These are phyloP conservation scores for Ceryle rudis DNA, from an alignment of 2,797 vertebrate species.

Conservation along the genomic window DNA sequence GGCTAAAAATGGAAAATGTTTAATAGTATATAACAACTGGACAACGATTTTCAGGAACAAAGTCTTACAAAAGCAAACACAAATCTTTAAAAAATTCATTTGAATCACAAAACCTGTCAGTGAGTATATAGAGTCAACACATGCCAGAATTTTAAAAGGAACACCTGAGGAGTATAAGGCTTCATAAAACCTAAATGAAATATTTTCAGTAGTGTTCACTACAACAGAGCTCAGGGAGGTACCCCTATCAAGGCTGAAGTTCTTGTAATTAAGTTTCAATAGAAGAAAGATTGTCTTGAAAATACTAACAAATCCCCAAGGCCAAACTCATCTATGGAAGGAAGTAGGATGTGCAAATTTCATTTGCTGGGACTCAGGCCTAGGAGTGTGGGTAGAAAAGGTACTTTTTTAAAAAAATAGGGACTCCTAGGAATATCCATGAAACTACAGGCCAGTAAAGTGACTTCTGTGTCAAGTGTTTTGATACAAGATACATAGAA, in stretches of 20 bases:
- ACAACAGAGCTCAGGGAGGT: neutral
- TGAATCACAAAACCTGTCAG: neutral
- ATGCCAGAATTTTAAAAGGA: neutral
- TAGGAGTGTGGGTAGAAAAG: neutral
- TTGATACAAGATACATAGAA: neutral
- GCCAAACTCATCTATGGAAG: neutral
- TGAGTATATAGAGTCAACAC: neutral
- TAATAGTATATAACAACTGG: neutral
- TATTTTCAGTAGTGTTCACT: neutral
- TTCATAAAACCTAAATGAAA: neutral
- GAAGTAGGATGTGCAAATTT: neutral
- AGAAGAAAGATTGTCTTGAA: neutral
- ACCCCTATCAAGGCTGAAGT: neutral
- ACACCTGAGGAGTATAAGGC: neutral
- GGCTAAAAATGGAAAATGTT: neutral
- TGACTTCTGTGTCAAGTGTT: neutral
- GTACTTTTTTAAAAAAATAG: rapidly evolving
- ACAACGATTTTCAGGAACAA: neutral
- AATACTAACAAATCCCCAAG: neutral
- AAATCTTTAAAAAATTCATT: rapidly evolving
- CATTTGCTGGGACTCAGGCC: rapidly evolving
- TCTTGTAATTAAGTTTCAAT: neutral
- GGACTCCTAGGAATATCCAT: neutral
- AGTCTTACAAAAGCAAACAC: neutral
- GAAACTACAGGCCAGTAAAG: neutral